These are phyloP conservation scores for Riparia riparia DNA, from an alignment of 2,113 vertebrate species.

Conservation along the genomic window DNA sequence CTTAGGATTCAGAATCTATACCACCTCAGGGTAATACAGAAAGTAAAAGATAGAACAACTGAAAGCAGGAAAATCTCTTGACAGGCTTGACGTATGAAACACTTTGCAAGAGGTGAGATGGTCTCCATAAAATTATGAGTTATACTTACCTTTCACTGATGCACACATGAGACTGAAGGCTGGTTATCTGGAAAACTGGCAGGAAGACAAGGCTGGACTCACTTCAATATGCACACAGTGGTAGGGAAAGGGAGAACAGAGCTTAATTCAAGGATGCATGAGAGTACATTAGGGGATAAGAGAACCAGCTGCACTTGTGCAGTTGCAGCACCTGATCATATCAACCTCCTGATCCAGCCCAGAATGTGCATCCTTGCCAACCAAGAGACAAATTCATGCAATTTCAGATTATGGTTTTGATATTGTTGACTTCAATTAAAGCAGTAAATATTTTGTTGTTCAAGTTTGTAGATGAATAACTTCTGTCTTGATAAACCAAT, in stretches of 20 bases:
- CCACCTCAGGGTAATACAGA: not conserved
- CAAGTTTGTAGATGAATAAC: not conserved
- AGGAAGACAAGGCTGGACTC: not conserved
- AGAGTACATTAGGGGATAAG: not conserved
- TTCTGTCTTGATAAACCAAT: not conserved
- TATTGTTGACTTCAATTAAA: not conserved
- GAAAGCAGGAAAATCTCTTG: not conserved
- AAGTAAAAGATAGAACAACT: not conserved
- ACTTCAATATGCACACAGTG: not conserved
- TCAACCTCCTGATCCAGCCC: not conserved
- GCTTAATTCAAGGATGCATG: not conserved
- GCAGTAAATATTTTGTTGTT: not conserved
- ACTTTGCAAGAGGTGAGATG: not conserved
- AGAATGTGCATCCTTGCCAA: not conserved
- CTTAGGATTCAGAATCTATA: not conserved
- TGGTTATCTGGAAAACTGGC: not conserved
- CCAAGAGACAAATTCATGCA: not conserved
- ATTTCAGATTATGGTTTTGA: not conserved
- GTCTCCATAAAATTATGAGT: not conserved
- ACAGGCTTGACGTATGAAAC: fast-evolving
- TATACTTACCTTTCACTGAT: not conserved
- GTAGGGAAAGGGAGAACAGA: not conserved
- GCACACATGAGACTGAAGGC: not conserved
- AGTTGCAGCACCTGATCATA: not conserved
- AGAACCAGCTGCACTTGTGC: not conserved